Evolutionary conservation across 2,113 vertebrate species (phyloP).

Genomic region (Indicator maculatus): DNA sequence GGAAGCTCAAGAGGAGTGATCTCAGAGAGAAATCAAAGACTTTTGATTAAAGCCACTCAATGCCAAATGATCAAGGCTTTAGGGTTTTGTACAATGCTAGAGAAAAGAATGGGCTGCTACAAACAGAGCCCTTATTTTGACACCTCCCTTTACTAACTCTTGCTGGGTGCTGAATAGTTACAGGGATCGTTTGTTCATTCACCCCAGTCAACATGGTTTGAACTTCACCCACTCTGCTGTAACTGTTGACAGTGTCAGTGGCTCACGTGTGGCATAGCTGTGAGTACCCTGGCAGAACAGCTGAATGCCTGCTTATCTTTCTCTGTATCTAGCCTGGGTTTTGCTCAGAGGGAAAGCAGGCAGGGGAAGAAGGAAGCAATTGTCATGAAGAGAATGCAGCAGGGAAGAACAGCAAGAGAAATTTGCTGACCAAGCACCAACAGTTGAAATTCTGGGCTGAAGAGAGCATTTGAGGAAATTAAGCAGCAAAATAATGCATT

Average conservation of each 20-base stretch:
- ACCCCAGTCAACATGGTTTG: not conserved
- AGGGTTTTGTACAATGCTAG: not conserved
- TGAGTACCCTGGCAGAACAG: not conserved
- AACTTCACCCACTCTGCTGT: not conserved
- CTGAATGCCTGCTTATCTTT: slow-evolving; percentile 35
- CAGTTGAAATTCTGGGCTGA: slow-evolving; percentile 9
- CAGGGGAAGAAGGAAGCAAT: not conserved
- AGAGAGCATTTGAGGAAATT: slow-evolving; percentile 31
- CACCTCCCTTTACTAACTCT: not conserved
- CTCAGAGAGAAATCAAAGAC: slow-evolving; percentile 42
- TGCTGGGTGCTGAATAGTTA: not conserved
- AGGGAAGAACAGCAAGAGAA: slow-evolving; percentile 15
- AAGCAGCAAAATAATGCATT: not conserved
- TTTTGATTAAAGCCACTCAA: slow-evolving; percentile 12
- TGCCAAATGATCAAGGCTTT: slow-evolving; percentile 30
- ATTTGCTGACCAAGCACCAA: slow-evolving; percentile 20
- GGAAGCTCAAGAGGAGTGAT: slow-evolving; percentile 17
- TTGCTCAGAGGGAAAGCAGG: slow-evolving; percentile 52
- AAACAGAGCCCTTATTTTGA: not conserved
- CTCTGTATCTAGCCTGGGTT: slow-evolving; percentile 35
- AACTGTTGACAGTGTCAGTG: not conserved
- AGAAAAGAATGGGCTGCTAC: not conserved
- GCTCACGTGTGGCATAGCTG: not conserved
- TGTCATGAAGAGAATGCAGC: not conserved
- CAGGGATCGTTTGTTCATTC: not conserved